Evolutionary conservation across 2,888 invertebrate species (phyloP).

Genomic region (Octonoba sinensis): DNA sequence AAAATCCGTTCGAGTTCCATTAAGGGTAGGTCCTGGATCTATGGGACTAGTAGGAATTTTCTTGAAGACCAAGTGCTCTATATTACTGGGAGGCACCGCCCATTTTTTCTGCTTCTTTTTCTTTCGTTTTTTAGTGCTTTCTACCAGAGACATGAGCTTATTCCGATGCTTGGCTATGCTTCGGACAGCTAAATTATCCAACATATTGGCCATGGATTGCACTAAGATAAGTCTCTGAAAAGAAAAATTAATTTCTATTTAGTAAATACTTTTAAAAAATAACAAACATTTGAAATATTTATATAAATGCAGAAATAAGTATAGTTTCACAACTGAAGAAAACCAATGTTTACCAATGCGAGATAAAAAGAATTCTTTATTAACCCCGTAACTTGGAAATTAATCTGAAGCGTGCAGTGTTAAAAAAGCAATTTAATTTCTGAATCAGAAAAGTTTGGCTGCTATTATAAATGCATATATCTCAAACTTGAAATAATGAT

Average conservation of each 20-base stretch:
- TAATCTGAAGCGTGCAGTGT: no score
- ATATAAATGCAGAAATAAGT: no score
- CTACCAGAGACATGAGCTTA: slow-evolving; percentile 59
- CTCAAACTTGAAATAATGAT: no score
- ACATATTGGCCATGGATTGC: slow-evolving; percentile 58
- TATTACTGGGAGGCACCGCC: slow-evolving; percentile 56
- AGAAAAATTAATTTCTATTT: not conserved
- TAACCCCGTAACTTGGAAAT: no score
- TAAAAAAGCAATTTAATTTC: no score
- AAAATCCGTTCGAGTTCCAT: slow-evolving; percentile 34
- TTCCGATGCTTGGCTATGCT: slow-evolving; percentile 62
- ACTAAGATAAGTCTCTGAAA: slow-evolving; percentile 8
- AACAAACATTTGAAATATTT: no score
- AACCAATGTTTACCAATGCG: no score
- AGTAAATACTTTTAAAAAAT: not conserved
- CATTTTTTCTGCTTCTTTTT: slow-evolving; percentile 53
- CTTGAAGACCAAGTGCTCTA: slow-evolving; percentile 61
- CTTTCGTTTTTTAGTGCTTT: slow-evolving; percentile 57
- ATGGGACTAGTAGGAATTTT: slow-evolving; percentile 58
- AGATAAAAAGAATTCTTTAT: no score
- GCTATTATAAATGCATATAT: no score
- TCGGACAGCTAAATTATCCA: slow-evolving; percentile 55
- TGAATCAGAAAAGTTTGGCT: no score
- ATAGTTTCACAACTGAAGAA: no score
- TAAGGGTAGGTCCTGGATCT: slow-evolving; percentile 44